These are phyloP conservation scores for Eudemis profundana DNA, from an alignment of 2,888 invertebrate species.

Conservation along the genomic window DNA sequence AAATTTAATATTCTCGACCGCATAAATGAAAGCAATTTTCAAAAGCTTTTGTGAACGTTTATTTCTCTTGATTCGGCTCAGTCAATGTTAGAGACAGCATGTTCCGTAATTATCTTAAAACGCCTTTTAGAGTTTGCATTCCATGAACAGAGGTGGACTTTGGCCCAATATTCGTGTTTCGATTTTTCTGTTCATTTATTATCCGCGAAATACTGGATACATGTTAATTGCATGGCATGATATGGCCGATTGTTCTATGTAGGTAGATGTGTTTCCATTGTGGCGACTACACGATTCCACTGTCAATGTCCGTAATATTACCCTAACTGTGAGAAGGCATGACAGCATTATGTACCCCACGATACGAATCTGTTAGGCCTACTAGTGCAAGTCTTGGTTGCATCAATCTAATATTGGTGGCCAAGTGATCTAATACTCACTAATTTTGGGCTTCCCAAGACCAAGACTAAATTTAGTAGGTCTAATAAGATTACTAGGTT, in stretches of 20 bases:
- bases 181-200: conserved; percentile 22
- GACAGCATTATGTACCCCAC: conserved; percentile 3
- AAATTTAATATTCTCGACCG: conserved; percentile 49
- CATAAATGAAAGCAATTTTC: conserved; percentile 20
- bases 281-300: conserved; percentile 16
- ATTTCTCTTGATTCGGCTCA: conserved; percentile 8
- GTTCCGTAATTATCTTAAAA: conserved; percentile 4
- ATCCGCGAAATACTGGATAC: neutral
- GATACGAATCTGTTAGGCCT: neutral
- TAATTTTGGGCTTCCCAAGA: neutral
- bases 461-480: neutral
- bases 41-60: conserved; percentile 26
- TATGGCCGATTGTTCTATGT: conserved; percentile 38
- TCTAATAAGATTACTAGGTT: neutral
- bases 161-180: neutral
- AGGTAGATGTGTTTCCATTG: conserved; percentile 36
- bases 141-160: conserved; percentile 2
- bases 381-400: neutral
- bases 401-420: neutral
- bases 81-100: conserved; percentile 21
- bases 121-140: conserved; percentile 1
- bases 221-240: conserved; percentile 47
- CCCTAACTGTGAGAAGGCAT: conserved; percentile 25
- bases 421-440: neutral
- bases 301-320: neutral